Percentiles rank a stretch among this genome's conserved stretches.
These are phyloP conservation scores for Actinia equina DNA, from an alignment of 64 coral and sea anemone species.

Conservation along the genomic window DNA sequence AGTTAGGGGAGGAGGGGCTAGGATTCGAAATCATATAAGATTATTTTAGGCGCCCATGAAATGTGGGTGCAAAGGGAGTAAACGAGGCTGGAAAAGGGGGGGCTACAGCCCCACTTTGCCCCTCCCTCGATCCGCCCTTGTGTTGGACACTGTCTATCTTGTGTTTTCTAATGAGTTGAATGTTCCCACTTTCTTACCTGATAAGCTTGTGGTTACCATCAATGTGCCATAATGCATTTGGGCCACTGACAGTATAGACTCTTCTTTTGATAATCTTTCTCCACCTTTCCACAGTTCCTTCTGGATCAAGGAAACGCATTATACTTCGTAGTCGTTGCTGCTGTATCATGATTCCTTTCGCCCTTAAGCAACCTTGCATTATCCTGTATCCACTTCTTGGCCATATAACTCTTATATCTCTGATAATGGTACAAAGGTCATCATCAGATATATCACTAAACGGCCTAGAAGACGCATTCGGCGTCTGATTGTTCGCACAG, in stretches of 20 bases:
- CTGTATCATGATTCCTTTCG: slow-evolving; percentile 12
- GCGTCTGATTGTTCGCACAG: slow-evolving; percentile 13
- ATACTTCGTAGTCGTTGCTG: neutral
- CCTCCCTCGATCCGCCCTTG: no score
- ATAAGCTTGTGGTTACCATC: no score
- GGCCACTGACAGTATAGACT: slow-evolving; percentile 15
- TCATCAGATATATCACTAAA: slow-evolving; percentile 30
- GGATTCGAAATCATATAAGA: no score
- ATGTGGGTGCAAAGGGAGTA: no score
- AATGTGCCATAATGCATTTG: slow-evolving; percentile 40
- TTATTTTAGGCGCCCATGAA: no score
- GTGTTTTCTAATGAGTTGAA: no score
- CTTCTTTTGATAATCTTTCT: slow-evolving; percentile 19
- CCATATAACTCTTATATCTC: neutral
- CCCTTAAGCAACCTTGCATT: slow-evolving; percentile 24
- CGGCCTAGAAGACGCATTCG: neutral
- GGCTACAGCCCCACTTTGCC: no score
- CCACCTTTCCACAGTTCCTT: slow-evolving; percentile 28
- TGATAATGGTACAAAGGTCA: slow-evolving; percentile 18
- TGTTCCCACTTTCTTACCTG: no score
- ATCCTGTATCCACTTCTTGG: slow-evolving; percentile 33
- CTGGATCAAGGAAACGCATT: slow-evolving; percentile 27
- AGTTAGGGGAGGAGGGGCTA: no score
- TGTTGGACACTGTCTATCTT: no score
- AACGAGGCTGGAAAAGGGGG: no score